Evolutionary conservation across 2,888 invertebrate species (phyloP).

Genomic region (Steinernema scapterisci): DNA sequence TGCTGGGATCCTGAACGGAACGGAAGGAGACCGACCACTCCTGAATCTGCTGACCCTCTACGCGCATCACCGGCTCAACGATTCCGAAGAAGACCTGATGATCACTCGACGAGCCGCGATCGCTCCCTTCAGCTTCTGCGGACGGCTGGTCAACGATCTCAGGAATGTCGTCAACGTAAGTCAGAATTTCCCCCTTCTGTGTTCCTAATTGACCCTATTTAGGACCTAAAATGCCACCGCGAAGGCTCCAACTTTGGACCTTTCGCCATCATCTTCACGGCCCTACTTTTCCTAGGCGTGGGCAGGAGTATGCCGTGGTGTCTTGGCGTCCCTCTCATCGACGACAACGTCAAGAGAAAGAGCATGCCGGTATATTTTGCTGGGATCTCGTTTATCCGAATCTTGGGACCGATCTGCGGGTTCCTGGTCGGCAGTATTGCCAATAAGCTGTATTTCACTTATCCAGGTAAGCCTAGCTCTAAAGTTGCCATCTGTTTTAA

Average conservation of each 20-base stretch:
- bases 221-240: constrained; percentile 54
- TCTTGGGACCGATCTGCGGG: constrained; percentile 67
- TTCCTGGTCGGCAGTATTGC: constrained; percentile 64
- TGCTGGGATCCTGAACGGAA: constrained; percentile 36
- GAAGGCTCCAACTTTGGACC: constrained; percentile 56
- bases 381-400: constrained; percentile 65
- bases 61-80: constrained; percentile 36
- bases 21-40: constrained; percentile 36
- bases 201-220: constrained; percentile 16
- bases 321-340: constrained; percentile 66
- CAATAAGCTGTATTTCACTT: constrained; percentile 63
- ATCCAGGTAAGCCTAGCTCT: constrained; percentile 37
- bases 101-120: constrained; percentile 49
- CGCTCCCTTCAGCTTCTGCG: constrained; percentile 64
- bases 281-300: constrained; percentile 64
- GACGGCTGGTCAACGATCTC: constrained; percentile 58
- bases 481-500: background rate
- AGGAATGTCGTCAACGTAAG: constrained; percentile 51
- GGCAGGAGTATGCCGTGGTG: constrained; percentile 66
- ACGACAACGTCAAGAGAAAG: constrained; percentile 67
- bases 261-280: constrained; percentile 61
- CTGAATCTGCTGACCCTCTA: constrained; percentile 32
- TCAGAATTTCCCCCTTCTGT: background rate
- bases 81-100: constrained; percentile 36
- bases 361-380: constrained; percentile 66